A percentile compares a stretch with the other conserved stretches of the same genome.
Conservation (phyloP, 2,888 invertebrate species). For the Dysmachus trigonus region DNA sequence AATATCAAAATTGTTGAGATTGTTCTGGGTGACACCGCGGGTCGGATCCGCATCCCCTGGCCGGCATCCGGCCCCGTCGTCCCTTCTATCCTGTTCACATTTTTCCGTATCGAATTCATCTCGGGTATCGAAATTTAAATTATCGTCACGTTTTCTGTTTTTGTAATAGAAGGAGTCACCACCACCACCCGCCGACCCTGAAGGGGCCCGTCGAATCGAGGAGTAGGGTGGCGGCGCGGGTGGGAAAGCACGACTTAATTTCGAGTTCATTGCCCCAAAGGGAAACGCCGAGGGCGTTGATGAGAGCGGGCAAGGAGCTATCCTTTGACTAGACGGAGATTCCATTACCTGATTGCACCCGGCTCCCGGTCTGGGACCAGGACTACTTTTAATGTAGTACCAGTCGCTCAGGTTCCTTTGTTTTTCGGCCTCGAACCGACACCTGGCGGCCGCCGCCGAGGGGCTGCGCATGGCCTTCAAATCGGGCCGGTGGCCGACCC, state of each 20-base stretch:
- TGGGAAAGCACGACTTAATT: slow-evolving; percentile 6
- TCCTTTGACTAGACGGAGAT: slow-evolving; percentile 34
- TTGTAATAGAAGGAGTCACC: slow-evolving; percentile 1
- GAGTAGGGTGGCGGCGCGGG: background rate
- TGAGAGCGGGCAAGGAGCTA: background rate
- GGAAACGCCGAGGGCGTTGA: background rate
- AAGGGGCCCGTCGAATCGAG: background rate
- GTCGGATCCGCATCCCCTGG: background rate
- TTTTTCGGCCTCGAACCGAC: slow-evolving; percentile 44
- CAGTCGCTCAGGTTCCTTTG: slow-evolving; percentile 50
- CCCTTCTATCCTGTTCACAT: background rate
- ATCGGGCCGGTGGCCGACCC: background rate
- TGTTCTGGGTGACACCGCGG: background rate
- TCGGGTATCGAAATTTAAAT: slow-evolving; percentile 40
- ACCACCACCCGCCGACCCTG: background rate
- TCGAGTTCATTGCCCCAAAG: slow-evolving; percentile 2
- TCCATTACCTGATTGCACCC: background rate
- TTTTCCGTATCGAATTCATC: slow-evolving; percentile 23
- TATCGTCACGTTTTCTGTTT: slow-evolving; percentile 19
- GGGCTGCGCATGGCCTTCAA: background rate
- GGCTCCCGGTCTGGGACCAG: slow-evolving; percentile 45
- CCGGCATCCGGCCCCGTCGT: no score
- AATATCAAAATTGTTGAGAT: slow-evolving; percentile 31
- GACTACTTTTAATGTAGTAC: slow-evolving; percentile 51
- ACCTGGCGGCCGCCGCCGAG: background rate